Evolutionary conservation across 2,113 vertebrate species (phyloP).

Genomic region (Ageneiosus marmoratus): DNA sequence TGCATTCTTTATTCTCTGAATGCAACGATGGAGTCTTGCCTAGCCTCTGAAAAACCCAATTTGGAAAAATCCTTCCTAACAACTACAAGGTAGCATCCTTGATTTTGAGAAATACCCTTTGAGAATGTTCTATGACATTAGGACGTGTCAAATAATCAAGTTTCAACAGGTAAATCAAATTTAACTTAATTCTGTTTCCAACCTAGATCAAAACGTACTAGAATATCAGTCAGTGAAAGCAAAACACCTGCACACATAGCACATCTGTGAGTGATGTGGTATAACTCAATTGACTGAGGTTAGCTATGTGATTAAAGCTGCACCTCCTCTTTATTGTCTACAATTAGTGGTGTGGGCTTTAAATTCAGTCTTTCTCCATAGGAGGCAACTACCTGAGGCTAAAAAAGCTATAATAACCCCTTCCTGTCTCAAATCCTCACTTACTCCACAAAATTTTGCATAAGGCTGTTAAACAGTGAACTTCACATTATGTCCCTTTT

Average conservation of each 20-base stretch:
- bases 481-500: background rate
- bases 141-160: background rate
- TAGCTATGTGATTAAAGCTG: slow-evolving; percentile 23
- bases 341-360: slow-evolving; percentile 34
- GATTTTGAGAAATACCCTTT: too few species aligned
- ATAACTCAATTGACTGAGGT: slow-evolving; percentile 30
- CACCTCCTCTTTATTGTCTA: slow-evolving; percentile 32
- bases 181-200: background rate
- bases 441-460: background rate
- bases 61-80: too few species aligned
- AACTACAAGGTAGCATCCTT: too few species aligned
- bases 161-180: background rate
- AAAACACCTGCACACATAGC: background rate
- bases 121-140: background rate
- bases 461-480: background rate
- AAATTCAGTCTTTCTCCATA: background rate
- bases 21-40: too few species aligned
- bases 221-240: slow-evolving; percentile 2
- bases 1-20: too few species aligned
- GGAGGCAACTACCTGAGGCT: slow-evolving; percentile 27
- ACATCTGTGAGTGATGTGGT: slow-evolving; percentile 29
- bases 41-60: too few species aligned
- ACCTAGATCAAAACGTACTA: background rate
- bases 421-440: background rate
- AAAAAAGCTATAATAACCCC: background rate